Evolutionary conservation across 1,140 invertebrate genomes (phyloP), one percentile per base, ranked within the genome.

Genomic region (Aphelinus certus): DNA sequence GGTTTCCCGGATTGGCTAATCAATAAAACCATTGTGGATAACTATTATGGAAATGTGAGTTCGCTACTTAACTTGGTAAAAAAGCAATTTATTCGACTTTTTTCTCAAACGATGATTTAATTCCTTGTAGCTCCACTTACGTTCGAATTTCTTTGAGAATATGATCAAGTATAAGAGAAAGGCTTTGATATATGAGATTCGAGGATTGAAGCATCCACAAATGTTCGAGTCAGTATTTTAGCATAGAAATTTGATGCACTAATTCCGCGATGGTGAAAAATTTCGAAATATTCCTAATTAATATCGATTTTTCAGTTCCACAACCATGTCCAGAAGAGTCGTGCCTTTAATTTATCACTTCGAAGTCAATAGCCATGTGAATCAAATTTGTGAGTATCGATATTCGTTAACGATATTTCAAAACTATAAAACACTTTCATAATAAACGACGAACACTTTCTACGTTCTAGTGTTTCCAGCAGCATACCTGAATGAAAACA

Each of bases 1-100:
- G 74, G 74, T 3, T 76, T 71, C 64, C 74, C 74, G 4, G 10
- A 76, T 4, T 76, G 74, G 74, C 74, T 66, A 10, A 61, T 7
- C 2, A 61, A 76, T 43, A n/a, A 3, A 3, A 9, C 62, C 3
- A 48, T 76, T 43, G 68, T 76, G 1, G 66, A 76, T 10, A 49
- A 71, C 7, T 76, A 76, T 56, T 76, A 76, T 42, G 74, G 68
- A 51, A 60, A 71, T 56, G 74, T 76, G 6, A 66, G 74, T 71
- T 3, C 4, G 26, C 26, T 26, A 26, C 26, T 26, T 26, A 26
- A 26, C 26, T 26, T 26, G 26, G 26, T 26, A 26, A 26, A 26
- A 26, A 26, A 26, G 26, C 26, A 26, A 26, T 26, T 26, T 26
- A 26, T 26, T 26, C 26, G 26, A 26, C 26, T 26, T 26, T 26